Evolutionary conservation across 2,113 vertebrate species (phyloP), one percentile per base, ranked within the genome.

Genomic region (Acanthochromis polyacanthus): DNA sequence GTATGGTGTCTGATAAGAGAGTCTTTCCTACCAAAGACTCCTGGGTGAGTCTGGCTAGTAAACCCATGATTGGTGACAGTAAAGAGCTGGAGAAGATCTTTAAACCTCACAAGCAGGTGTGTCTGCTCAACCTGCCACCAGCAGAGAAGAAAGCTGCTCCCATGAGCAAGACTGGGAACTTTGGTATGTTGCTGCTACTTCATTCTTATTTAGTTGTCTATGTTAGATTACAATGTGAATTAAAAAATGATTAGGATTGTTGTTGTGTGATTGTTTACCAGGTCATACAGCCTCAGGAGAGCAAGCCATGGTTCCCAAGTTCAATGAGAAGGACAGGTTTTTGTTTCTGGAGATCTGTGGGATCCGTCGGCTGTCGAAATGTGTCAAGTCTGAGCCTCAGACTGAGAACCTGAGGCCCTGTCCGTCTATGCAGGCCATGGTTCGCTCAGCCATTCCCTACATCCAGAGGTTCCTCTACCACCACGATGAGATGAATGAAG

Each of bases 1-100:
- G 88, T 17, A 95, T 95, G 94, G 65, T 95, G 75, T 91, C 32
- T 20, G 74, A 91, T 43, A 90, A 88, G 81, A 90, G 45, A 63
- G 92, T 95, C 36, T 95, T 96, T 69, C 94, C 95, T 28, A 93
- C 94, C 38, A 96, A 95, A 72, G 90, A 87, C 83, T 75, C 5
- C 59, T 96, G 95, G 95, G 94, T 95, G 53, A 91, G 87, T 36
- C 75, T 96, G 77, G 89, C 81, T 14, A 81, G 45, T 46, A 90
- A 82, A 32, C 95, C 94, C 66, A 90, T 95, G 88, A 91, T 95
- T 12, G 36, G 92, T 10, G 94, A 95, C 81, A 88, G 25, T 71
- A 91, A 83, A 63, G 90, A 83, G 58, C 84, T 96, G 90, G 95
- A 95, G 80, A 95, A 94, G 74, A 76, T 95, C 79, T 95, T 96